Percentiles rank a stretch among this genome's conserved stretches.
These are phyloP conservation scores for Bubo bubo DNA, from an alignment of 2,113 vertebrate species.

Conservation along the genomic window DNA sequence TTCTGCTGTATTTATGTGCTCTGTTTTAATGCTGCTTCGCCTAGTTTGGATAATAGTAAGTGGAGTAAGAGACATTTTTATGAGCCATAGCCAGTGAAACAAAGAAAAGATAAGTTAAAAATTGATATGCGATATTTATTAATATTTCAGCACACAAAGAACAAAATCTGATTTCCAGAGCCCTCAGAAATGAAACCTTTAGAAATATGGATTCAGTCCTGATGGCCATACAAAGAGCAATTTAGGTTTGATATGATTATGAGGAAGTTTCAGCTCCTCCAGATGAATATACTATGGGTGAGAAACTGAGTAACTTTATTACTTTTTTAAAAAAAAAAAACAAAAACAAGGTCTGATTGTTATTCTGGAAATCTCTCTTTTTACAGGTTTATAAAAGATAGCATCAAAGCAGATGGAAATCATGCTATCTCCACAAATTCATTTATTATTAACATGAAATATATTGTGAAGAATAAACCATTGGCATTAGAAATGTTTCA, in stretches of 20 bases:
- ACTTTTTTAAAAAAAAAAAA: not conserved
- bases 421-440: not conserved
- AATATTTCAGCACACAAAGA: not conserved
- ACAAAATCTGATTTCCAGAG: not conserved
- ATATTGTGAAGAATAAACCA: not conserved
- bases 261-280: not conserved
- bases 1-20: slow-evolving; percentile 13
- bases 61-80: not conserved
- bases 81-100: not conserved
- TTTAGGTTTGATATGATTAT: not conserved
- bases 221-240: not conserved
- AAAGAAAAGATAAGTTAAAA: not conserved
- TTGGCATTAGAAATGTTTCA: not conserved
- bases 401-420: not conserved
- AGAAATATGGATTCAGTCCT: not conserved
- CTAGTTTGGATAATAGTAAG: not conserved
- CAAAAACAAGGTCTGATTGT: not conserved
- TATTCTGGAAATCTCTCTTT: not conserved
- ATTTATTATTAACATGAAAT: not conserved
- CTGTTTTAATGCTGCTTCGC: not conserved
- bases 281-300: not conserved
- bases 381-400: not conserved
- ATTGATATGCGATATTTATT: not conserved
- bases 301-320: not conserved
- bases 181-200: not conserved